phyloP scores from a whole-genome alignment of 1,140 invertebrate species.

The Propsilocerus akamusi region DNA sequence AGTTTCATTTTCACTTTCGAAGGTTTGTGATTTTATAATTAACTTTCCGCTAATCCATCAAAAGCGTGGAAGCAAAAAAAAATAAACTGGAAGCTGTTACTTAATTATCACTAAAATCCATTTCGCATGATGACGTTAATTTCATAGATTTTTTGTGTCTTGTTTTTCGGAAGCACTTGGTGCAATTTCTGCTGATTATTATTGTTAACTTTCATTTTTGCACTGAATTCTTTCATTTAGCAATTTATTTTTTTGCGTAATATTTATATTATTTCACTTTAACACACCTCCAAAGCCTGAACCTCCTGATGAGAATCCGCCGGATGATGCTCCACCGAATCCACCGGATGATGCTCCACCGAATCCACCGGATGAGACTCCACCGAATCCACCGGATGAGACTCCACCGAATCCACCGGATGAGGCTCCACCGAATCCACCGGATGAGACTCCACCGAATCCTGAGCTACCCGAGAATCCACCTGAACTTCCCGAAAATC shows the following conservation, averaged over 20 bases:
- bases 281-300: slow-evolving; percentile 8
- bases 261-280: too few relatives aligned
- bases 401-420: slow-evolving; percentile 12
- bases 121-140: too few relatives aligned
- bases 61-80: not conserved
- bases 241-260: too few relatives aligned
- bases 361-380: slow-evolving; percentile 6
- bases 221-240: too few relatives aligned
- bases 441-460: slow-evolving; percentile 15
- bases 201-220: too few relatives aligned
- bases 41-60: slow-evolving; percentile 4
- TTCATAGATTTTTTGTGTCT: not conserved
- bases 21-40: slow-evolving; percentile 1
- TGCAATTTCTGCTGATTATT: too few relatives aligned
- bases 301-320: not conserved
- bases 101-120: slow-evolving; percentile 1
- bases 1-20: not conserved
- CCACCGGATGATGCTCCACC: slow-evolving; percentile 11
- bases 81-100: not conserved
- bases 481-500: slow-evolving; percentile 18
- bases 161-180: too few relatives aligned
- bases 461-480: slow-evolving; percentile 13
- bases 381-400: slow-evolving; percentile 8
- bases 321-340: not conserved
- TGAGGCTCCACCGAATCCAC: slow-evolving; percentile 11